Base-by-base conservation (phyloP, 2,888 invertebrate species). In the Nomada goodeniana region DNA sequence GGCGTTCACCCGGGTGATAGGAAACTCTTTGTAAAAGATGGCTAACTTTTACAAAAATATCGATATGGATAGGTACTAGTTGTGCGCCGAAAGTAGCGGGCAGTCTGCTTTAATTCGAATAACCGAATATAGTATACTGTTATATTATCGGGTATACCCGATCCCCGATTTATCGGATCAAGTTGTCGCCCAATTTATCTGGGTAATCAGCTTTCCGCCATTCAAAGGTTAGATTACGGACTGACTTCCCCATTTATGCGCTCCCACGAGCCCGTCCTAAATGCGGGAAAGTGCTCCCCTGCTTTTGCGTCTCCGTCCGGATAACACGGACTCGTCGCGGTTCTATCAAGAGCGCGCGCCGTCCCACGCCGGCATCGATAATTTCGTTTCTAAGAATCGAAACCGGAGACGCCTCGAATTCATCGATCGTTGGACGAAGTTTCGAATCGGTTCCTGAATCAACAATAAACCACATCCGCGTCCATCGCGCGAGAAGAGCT, bases 181-280 rank as follows among this genome's bases (percentile, higher is more conserved):
- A 70, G 29, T 67, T 53, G 67, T 70, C 26, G n/a, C 29, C 44
- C 47, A 47, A 55, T 70, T 70, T 59, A 70, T 47, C 59, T n/a
- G 59, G 29, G 47, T 70, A 59, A 59, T 70, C 69, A 70, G 47
- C 59, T 59, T 29, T 59, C 59, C 4, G 29, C 10, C 59, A 23
- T 70, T 47, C 47, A 59, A 70, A 29, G 69, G 20, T 47, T 47
- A 26, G 29, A 44, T 47, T 47, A 29, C 29, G 20, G 26, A 13
- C 20, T 20, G 29, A 59, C 47, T 29, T 59, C 59, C 47, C 47
- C 29, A 44, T 44, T 55, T 44, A 47, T 29, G 5, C 29, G 20
- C 13, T 29, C 26, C n/a, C 44, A 29, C 57, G 44, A 29, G 29
- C 15, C 23, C 26, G 1, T 11, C 10, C 52, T 50, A 68, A 70